A percentile compares a stretch with the other conserved stretches of the same genome.
Conservation (phyloP, 2,113 vertebrate species). For the Phycodurus eques region DNA sequence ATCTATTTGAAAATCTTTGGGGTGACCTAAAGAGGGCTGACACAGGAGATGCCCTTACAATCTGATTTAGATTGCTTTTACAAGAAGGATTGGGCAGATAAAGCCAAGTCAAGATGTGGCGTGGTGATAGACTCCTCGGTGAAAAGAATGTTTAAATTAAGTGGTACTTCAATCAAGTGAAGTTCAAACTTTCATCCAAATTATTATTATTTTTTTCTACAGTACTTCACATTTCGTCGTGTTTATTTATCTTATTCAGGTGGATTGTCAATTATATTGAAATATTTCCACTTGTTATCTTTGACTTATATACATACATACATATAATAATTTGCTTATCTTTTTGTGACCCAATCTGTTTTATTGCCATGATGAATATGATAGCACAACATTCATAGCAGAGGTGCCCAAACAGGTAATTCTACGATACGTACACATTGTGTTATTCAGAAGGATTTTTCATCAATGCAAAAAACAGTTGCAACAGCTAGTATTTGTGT, state of each 20-base stretch:
- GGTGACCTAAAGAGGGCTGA: not conserved
- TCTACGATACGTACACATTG: not conserved
- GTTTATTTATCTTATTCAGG: not conserved
- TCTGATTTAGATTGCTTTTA: not conserved
- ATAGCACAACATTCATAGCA: not conserved
- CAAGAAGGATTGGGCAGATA: not conserved
- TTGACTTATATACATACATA: too few species aligned
- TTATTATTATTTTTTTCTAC: not conserved
- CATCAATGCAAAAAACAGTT: not conserved
- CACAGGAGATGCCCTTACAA: not conserved
- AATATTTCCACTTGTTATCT: not conserved
- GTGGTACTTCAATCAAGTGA: not conserved
- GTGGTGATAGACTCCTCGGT: not conserved
- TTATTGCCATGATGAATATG: not conserved
- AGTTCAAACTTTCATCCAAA: not conserved
- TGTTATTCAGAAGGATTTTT: not conserved
- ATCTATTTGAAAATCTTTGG: conserved; percentile 1
- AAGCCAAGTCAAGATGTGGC: not conserved
- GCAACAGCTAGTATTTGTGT: not conserved
- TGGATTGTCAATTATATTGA: not conserved
- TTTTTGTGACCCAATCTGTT: not conserved
- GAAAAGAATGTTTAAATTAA: not conserved
- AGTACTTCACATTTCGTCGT: not conserved
- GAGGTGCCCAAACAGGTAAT: not conserved
- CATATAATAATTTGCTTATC: not conserved